phyloP scores from a whole-genome alignment of 2,888 invertebrate species.

The Penaeus monodon region DNA sequence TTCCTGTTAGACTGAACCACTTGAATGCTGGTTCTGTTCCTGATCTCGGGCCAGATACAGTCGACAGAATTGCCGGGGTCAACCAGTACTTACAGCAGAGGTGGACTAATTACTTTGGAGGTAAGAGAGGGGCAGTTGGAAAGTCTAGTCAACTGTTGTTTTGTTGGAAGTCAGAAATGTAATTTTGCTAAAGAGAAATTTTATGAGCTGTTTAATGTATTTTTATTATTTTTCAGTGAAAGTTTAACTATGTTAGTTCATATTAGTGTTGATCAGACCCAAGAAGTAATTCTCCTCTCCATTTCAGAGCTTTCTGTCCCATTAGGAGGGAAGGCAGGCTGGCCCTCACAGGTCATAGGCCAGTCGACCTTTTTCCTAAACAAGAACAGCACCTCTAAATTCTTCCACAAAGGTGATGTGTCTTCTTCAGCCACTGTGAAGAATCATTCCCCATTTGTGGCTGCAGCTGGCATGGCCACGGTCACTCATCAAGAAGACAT shows the following conservation, averaged over 20 bases:
- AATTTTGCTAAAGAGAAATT: no score
- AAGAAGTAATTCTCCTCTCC: no score
- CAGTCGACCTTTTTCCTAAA: constrained; percentile 37
- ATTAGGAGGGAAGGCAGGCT: constrained; percentile 43
- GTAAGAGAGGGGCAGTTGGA: constrained; percentile 16
- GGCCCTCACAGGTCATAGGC: constrained; percentile 50
- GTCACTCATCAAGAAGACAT: constrained; percentile 20
- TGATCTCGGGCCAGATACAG: constrained; percentile 47
- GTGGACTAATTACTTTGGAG: constrained; percentile 59
- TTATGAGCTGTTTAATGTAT: no score
- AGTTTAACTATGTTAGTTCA: no score
- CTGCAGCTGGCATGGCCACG: background rate
- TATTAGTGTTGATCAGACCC: no score
- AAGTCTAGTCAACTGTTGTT: background rate
- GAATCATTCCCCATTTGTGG: background rate
- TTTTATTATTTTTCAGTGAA: no score
- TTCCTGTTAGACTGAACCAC: constrained; percentile 27
- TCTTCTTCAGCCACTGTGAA: constrained; percentile 1
- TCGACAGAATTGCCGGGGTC: constrained; percentile 45
- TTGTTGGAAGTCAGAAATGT: no score
- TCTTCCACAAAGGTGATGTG: background rate
- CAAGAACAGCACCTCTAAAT: constrained; percentile 23
- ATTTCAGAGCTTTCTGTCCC: constrained; percentile 46
- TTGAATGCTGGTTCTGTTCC: constrained; percentile 48
- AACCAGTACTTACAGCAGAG: constrained; percentile 53